Conservation (phyloP, 2,888 invertebrate genomes). For the Apodemia duryi region DNA sequence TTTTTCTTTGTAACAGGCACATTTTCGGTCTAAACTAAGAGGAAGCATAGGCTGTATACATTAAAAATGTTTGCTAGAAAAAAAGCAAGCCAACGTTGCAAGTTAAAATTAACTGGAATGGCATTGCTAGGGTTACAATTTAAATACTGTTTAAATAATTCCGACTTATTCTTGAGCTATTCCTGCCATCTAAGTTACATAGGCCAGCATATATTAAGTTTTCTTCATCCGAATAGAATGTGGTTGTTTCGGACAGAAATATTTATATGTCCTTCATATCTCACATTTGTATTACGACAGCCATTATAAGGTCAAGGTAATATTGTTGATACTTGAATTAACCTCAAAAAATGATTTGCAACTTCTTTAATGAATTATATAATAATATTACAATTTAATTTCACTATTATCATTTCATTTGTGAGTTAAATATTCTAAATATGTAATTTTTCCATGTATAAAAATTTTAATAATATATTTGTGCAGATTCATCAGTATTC, state of each 20-base stretch:
- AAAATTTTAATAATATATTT: no score
- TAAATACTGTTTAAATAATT: slow-evolving; percentile 27
- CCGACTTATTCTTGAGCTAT: slow-evolving; percentile 26
- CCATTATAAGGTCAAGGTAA: not conserved
- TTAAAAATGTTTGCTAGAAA: slow-evolving; percentile 16
- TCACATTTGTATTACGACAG: not conserved
- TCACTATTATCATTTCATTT: no score
- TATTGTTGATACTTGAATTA: not conserved
- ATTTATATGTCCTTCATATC: not conserved
- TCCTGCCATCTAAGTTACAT: slow-evolving; percentile 15
- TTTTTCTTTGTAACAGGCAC: slow-evolving; percentile 36
- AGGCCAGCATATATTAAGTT: slow-evolving; percentile 20
- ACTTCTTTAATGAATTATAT: no score
- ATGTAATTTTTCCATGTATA: no score
- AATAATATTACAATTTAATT: no score
- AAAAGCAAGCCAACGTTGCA: slow-evolving; percentile 16
- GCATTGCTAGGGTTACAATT: slow-evolving; percentile 18
- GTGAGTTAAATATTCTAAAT: no score
- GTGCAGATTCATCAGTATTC: no score
- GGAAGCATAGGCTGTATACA: slow-evolving; percentile 21
- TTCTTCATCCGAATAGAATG: not conserved
- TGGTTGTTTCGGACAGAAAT: not conserved
- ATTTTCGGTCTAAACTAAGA: slow-evolving; percentile 34
- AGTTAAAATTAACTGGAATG: slow-evolving; percentile 18
- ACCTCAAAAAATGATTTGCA: not conserved